phyloP scores from a whole-genome alignment of 2,113 vertebrate genomes.

The Thinocorus orbignyianus region DNA sequence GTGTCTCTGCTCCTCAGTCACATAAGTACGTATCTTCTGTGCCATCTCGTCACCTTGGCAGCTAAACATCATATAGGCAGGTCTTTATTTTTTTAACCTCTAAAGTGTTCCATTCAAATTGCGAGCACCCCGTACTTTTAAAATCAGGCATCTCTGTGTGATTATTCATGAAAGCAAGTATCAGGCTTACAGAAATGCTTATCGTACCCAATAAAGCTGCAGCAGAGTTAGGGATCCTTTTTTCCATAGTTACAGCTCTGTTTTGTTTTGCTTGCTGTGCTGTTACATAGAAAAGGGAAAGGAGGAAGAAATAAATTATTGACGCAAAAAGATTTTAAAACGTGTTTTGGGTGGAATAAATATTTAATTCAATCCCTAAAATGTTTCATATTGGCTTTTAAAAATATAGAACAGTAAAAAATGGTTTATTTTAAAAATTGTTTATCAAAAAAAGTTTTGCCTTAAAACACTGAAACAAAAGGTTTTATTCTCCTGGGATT shows the following conservation, averaged over 20 bases:
- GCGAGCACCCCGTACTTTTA: neutral
- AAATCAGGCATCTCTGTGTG: neutral
- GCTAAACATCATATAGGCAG: neutral
- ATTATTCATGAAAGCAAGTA: neutral
- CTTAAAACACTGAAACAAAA: neutral
- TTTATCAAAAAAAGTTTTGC: neutral
- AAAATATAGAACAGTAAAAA: neutral
- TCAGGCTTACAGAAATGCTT: neutral
- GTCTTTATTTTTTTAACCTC: neutral
- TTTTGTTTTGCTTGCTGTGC: constrained; percentile 21
- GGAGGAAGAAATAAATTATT: neutral
- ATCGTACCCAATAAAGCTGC: neutral
- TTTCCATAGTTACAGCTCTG: neutral
- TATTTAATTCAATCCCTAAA: neutral
- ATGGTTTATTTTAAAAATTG: neutral
- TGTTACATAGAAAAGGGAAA: neutral
- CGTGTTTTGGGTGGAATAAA: neutral
- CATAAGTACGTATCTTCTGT: neutral
- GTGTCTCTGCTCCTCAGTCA: neutral
- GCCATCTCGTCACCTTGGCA: neutral
- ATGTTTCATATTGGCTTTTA: neutral
- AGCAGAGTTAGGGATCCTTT: neutral
- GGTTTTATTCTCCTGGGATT: neutral
- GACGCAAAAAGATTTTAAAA: neutral
- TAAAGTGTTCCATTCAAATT: neutral